Conservation (phyloP, 2,888 invertebrate species). For the Macrostomum cliftonense region DNA sequence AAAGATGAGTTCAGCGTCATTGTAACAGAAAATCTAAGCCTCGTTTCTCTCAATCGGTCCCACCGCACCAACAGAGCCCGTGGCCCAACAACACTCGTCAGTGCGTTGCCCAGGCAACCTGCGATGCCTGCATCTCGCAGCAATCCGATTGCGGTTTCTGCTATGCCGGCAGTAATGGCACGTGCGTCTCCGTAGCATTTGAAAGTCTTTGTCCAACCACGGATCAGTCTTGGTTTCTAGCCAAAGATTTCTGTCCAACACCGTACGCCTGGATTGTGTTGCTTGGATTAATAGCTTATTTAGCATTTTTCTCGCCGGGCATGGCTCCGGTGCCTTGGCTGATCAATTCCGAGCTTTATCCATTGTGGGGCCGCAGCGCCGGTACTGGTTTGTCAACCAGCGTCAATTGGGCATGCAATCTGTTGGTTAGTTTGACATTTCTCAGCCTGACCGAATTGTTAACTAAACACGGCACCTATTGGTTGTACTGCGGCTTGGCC, state of each 20-base stretch:
- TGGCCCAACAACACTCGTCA: too few relatives aligned
- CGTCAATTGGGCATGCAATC: slow-evolving; percentile 42
- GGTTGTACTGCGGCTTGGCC: slow-evolving; percentile 41
- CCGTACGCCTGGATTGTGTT: slow-evolving; percentile 38
- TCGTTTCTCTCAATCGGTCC: too few relatives aligned
- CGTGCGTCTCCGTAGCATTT: slow-evolving; percentile 3
- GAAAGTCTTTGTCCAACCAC: slow-evolving; percentile 15
- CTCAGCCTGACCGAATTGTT: slow-evolving; percentile 32
- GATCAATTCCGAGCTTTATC: slow-evolving; percentile 44
- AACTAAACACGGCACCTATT: slow-evolving; percentile 40
- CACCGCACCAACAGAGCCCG: too few relatives aligned
- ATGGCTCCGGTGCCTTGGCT: slow-evolving; percentile 43
- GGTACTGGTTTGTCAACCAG: slow-evolving; percentile 39
- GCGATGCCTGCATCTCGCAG: too few relatives aligned
- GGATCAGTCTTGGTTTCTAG: slow-evolving; percentile 20
- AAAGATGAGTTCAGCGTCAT: too few relatives aligned
- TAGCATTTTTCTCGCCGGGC: slow-evolving; percentile 41
- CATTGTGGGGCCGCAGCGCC: slow-evolving; percentile 42
- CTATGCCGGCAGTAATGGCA: neutral
- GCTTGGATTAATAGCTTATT: slow-evolving; percentile 37
- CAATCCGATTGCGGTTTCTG: neutral
- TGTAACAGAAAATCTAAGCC: too few relatives aligned
- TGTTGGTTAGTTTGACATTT: slow-evolving; percentile 43
- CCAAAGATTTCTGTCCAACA: slow-evolving; percentile 39
- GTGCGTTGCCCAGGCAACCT: too few relatives aligned